Conservation (phyloP, 2,888 invertebrate genomes). For the Tolmerus cingulatus region DNA sequence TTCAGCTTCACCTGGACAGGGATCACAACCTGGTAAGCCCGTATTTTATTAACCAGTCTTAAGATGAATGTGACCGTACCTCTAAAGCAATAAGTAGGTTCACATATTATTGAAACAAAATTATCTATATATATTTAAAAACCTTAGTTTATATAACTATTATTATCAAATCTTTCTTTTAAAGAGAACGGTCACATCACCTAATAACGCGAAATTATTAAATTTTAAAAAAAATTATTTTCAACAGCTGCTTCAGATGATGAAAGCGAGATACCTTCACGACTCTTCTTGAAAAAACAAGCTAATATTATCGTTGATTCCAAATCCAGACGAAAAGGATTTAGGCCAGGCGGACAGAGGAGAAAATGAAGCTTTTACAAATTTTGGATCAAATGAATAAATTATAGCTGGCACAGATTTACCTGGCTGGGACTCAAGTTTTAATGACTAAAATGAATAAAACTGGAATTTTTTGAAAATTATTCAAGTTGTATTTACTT, state of each 20-base stretch:
- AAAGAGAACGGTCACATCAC: neutral
- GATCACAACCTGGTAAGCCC: slow-evolving; percentile 57
- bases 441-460: neutral
- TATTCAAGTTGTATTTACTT: neutral
- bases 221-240: neutral
- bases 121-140: too few relatives aligned
- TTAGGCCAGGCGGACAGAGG: slow-evolving; percentile 63
- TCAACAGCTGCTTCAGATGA: slow-evolving; percentile 72
- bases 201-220: neutral
- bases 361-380: slow-evolving; percentile 47
- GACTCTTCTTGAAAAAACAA: slow-evolving; percentile 80
- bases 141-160: neutral
- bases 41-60: neutral
- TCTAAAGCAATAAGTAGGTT: neutral
- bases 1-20: slow-evolving; percentile 62
- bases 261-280: slow-evolving; percentile 84
- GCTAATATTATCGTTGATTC: slow-evolving; percentile 85
- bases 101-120: too few relatives aligned
- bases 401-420: neutral
- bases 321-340: slow-evolving; percentile 79
- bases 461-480: neutral
- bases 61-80: neutral
- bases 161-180: neutral
- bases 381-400: neutral
- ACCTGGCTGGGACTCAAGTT: neutral